Conservation (phyloP, 2,797 vertebrate genomes). For the Caiman crocodilus region DNA sequence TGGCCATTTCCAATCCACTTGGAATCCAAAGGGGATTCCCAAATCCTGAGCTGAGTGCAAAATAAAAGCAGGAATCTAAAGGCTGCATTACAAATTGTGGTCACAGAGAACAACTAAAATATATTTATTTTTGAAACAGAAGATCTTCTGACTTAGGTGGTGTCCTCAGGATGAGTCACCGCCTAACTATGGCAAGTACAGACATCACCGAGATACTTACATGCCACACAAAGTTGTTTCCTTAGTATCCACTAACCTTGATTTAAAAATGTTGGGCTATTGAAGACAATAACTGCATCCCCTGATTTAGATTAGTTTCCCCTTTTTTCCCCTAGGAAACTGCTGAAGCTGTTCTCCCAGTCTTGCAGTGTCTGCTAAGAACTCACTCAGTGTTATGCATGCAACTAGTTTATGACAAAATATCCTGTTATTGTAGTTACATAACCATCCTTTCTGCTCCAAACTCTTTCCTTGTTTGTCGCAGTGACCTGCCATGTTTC, state of each 20-base stretch:
- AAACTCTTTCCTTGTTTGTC: background rate
- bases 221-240: conserved; percentile 31
- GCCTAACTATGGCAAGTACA: background rate
- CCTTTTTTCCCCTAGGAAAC: background rate
- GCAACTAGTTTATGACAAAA: background rate
- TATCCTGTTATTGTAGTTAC: background rate
- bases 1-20: background rate
- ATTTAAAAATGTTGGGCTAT: background rate
- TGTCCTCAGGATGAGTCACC: background rate
- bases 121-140: background rate
- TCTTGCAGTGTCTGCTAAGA: background rate
- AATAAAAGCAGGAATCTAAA: background rate
- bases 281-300: background rate
- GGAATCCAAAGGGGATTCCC: background rate
- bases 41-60: background rate
- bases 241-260: background rate
- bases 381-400: background rate
- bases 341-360: background rate
- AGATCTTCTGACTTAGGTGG: background rate
- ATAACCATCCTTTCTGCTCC: background rate
- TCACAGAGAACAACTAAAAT: background rate
- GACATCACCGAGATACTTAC: accelerated
- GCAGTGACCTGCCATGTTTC: no score
- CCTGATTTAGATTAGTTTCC: background rate
- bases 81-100: background rate